These are phyloP conservation scores for Oncopodura yosiiana DNA, from an alignment of 1,140 invertebrate genomes.

Conservation along the genomic window DNA sequence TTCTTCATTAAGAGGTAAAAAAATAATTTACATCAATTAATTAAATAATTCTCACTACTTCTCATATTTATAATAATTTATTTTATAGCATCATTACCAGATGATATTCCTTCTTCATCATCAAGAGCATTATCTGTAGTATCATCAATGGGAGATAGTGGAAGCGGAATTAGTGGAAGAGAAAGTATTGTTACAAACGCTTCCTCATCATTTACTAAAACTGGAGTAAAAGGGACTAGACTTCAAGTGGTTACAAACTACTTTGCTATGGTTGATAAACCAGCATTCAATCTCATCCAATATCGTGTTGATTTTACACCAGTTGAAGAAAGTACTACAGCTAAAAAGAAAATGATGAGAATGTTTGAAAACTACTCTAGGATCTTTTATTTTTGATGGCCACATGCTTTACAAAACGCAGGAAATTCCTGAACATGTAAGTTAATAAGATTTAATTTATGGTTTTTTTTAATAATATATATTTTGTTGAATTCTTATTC, in stretches of 20 bases:
- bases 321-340: slow-evolving; percentile 54
- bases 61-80: no score
- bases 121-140: no score
- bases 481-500: neutral
- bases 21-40: no score
- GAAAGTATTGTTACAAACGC: no score
- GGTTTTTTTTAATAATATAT: neutral
- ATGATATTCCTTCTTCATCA: no score
- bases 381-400: slow-evolving; percentile 38
- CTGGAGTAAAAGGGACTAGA: neutral
- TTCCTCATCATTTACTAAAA: no score
- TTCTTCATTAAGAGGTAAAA: no score
- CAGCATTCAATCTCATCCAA: slow-evolving; percentile 65
- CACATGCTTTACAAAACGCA: slow-evolving; percentile 29
- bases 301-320: slow-evolving; percentile 71
- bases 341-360: slow-evolving; percentile 52
- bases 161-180: no score
- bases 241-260: slow-evolving; percentile 60
- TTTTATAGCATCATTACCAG: no score
- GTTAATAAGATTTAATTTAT: neutral
- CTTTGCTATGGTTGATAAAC: slow-evolving; percentile 54
- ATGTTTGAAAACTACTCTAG: slow-evolving; percentile 47
- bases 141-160: no score
- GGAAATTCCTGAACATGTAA: neutral
- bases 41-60: no score